Conservation (phyloP, 2,888 invertebrate genomes). For the Plusia festucae region DNA sequence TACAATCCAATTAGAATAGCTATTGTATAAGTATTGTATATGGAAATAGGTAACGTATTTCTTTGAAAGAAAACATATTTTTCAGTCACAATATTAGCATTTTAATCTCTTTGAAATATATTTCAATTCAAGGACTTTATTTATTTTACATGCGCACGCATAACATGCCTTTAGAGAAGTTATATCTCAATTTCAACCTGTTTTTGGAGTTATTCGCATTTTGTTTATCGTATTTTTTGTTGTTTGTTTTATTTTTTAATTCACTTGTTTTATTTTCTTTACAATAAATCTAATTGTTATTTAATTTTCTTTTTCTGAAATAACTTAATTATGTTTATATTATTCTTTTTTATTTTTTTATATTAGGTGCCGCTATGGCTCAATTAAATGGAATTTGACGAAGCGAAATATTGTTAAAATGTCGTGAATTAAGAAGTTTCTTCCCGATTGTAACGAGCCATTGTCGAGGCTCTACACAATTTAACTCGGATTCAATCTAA, state of each 20-base stretch:
- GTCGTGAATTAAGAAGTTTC: conserved; percentile 36
- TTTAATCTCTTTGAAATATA: conserved; percentile 4
- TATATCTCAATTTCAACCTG: neutral
- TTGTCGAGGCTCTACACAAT: conserved; percentile 27
- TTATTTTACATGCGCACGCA: neutral
- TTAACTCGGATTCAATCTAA: conserved; percentile 32
- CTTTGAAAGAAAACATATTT: neutral
- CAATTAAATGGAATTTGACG: conserved; percentile 38
- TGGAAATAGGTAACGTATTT: neutral
- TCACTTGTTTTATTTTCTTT: neutral
- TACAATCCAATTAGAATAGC: too few relatives aligned
- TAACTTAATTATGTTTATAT: neutral
- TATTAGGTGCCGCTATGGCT: neutral
- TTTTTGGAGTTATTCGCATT: neutral
- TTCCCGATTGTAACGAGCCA: conserved; percentile 26
- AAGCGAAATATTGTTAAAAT: conserved; percentile 27
- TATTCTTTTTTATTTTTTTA: neutral
- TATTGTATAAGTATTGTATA: neutral
- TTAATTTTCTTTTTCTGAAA: neutral
- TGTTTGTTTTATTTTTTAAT: too few relatives aligned
- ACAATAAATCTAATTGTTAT: neutral
- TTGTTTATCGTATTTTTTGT: too few relatives aligned
- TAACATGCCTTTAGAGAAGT: neutral
- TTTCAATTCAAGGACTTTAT: conserved; percentile 1
- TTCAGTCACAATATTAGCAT: conserved; percentile 2